Percentiles rank a stretch among this genome's conserved stretches.
These are phyloP conservation scores for Aptenodytes patagonicus DNA, from an alignment of 2,113 vertebrate genomes.

Conservation along the genomic window DNA sequence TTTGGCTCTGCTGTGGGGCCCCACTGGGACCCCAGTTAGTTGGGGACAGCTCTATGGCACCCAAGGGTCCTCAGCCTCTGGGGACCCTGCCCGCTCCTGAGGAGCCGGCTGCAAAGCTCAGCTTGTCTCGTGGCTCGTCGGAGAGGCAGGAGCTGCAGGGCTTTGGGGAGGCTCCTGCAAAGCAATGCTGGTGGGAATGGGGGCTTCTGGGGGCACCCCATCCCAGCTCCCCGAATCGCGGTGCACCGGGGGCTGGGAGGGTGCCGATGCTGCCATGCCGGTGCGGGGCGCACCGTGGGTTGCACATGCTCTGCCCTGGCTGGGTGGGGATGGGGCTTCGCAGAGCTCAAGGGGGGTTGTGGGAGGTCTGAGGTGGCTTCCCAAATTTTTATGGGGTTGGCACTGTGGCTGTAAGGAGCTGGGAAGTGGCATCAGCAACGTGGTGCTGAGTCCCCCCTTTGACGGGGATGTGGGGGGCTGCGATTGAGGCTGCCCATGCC, in stretches of 20 bases:
- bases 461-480: neutral
- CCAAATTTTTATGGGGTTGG: neutral
- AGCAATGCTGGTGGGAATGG: neutral
- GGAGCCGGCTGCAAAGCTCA: neutral
- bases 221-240: rapidly evolving
- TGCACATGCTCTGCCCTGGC: neutral
- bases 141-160: neutral
- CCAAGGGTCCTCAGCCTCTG: neutral
- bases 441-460: rapidly evolving
- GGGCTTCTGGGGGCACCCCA: neutral
- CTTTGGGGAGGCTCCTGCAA: neutral
- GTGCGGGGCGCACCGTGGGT: neutral
- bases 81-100: neutral
- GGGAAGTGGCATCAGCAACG: rapidly evolving
- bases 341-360: neutral
- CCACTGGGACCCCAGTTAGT: rapidly evolving
- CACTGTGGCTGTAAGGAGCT: rapidly evolving
- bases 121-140: neutral
- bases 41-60: neutral
- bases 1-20: neutral
- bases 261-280: rapidly evolving
- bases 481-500: neutral
- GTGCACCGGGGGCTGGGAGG: rapidly evolving
- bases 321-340: neutral
- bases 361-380: neutral